A percentile compares a stretch with the other conserved stretches of the same genome.
Evolutionary conservation across 2,113 vertebrate genomes (phyloP).

Genomic region (Suncus etruscus): DNA sequence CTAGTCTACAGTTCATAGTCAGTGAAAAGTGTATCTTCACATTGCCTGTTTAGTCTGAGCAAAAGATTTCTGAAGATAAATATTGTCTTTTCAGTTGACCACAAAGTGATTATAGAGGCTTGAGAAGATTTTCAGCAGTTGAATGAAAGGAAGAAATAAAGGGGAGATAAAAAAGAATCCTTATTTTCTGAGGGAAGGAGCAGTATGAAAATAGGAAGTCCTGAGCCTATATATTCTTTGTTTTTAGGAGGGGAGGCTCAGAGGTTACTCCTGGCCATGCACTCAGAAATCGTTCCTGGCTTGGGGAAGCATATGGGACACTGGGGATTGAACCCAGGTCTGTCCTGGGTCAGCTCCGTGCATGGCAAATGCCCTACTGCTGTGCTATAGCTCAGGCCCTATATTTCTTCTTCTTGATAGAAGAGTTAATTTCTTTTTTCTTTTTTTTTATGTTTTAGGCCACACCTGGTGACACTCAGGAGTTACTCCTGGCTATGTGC

Average conservation of each 20-base stretch:
- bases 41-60: neutral
- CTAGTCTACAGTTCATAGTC: constrained; percentile 23
- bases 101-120: constrained; percentile 8
- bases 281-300: too few relatives aligned
- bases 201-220: neutral
- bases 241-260: too few relatives aligned
- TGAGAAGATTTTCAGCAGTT: neutral
- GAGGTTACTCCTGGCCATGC: too few relatives aligned
- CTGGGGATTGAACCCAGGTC: too few relatives aligned
- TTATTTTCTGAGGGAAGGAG: neutral
- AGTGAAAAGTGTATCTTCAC: neutral
- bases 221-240: neutral
- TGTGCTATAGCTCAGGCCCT: too few relatives aligned
- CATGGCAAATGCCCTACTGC: too few relatives aligned
- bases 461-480: too few relatives aligned
- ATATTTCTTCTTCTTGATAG: neutral
- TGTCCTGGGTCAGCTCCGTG: too few relatives aligned
- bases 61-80: constrained; percentile 60
- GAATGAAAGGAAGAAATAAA: neutral
- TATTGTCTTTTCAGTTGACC: constrained; percentile 20
- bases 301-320: too few relatives aligned
- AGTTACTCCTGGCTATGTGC: too few relatives aligned
- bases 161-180: too few relatives aligned
- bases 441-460: too few relatives aligned
- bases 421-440: neutral